Percentiles rank a stretch among this genome's conserved stretches.
These are phyloP conservation scores for Drosophila sproati DNA, from an alignment of 1,140 invertebrate genomes.

Conservation along the genomic window DNA sequence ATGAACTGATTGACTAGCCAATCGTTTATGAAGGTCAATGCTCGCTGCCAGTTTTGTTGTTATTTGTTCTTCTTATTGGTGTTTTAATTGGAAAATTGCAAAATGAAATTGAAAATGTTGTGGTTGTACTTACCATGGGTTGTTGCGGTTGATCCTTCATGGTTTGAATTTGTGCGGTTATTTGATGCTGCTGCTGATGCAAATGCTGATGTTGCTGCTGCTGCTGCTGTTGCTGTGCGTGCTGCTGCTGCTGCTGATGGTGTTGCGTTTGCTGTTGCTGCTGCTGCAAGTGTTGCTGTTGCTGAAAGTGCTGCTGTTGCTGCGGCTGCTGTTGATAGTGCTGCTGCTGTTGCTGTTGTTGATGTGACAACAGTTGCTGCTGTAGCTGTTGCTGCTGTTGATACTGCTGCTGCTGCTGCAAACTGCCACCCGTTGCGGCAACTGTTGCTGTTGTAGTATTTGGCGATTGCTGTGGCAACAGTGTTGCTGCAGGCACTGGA, in stretches of 20 bases:
- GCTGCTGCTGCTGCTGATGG: slow-evolving; percentile 52
- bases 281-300: slow-evolving; percentile 60
- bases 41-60: slow-evolving; percentile 18
- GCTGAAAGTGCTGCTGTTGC: slow-evolving; percentile 54
- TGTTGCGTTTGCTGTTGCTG: slow-evolving; percentile 59
- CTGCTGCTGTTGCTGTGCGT: slow-evolving; percentile 63
- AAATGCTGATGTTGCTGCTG: slow-evolving; percentile 74
- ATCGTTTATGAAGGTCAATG: slow-evolving; percentile 65
- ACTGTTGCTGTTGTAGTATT: slow-evolving; percentile 70
- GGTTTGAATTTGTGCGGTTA: slow-evolving; percentile 84
- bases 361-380: slow-evolving; percentile 62
- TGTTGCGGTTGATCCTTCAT: slow-evolving; percentile 85
- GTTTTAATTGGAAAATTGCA: slow-evolving; percentile 50
- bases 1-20: slow-evolving; percentile 55
- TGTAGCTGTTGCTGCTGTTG: slow-evolving; percentile 64
- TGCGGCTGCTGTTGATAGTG: slow-evolving; percentile 64
- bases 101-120: slow-evolving; percentile 1
- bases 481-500: slow-evolving; percentile 77
- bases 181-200: slow-evolving; percentile 81
- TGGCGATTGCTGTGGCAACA: slow-evolving; percentile 83
- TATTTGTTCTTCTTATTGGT: background rate
- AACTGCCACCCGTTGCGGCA: slow-evolving; percentile 36
- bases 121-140: slow-evolving; percentile 76
- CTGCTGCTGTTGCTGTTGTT: slow-evolving; percentile 64
- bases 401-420: slow-evolving; percentile 58